A percentile compares a stretch with the other conserved stretches of the same genome.
phyloP scores from a whole-genome alignment of 2,888 invertebrate genomes.

The Tetragonula carbonaria region DNA sequence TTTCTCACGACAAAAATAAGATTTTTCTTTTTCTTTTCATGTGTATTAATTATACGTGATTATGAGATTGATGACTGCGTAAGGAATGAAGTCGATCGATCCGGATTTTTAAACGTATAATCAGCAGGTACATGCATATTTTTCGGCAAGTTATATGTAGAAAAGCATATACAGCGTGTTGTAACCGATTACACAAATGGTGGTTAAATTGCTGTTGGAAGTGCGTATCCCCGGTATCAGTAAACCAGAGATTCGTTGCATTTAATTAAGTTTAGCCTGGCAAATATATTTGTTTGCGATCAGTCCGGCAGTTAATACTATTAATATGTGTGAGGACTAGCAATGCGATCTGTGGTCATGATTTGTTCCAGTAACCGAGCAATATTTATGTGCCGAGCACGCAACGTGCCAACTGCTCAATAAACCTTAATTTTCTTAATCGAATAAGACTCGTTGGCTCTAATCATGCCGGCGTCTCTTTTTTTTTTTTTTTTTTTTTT shows the following conservation, averaged over 20 bases:
- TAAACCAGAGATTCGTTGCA: conserved; percentile 25
- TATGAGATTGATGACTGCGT: no score
- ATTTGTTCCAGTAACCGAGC: conserved; percentile 37
- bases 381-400: conserved; percentile 49
- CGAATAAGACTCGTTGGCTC: conserved; percentile 39
- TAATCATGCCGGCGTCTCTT: conserved; percentile 8
- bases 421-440: conserved; percentile 56
- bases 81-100: no score
- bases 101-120: no score
- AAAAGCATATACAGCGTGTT: background rate
- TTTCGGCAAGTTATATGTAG: background rate
- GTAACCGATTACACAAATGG: conserved; percentile 45
- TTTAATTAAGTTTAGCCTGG: conserved; percentile 52
- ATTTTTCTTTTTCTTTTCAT: no score
- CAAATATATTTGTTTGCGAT: conserved; percentile 59
- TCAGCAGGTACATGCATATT: background rate
- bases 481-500: background rate
- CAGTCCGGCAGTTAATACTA: conserved; percentile 36
- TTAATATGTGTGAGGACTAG: conserved; percentile 9
- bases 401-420: conserved; percentile 30
- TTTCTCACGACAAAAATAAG: no score
- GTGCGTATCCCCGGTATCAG: background rate
- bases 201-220: conserved; percentile 6
- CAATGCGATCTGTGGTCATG: conserved; percentile 46
- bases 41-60: no score